Percentiles rank a stretch among this genome's conserved stretches.
Evolutionary conservation across 2,113 vertebrate genomes (phyloP).

Genomic region (Periophthalmodon schlosseri): DNA sequence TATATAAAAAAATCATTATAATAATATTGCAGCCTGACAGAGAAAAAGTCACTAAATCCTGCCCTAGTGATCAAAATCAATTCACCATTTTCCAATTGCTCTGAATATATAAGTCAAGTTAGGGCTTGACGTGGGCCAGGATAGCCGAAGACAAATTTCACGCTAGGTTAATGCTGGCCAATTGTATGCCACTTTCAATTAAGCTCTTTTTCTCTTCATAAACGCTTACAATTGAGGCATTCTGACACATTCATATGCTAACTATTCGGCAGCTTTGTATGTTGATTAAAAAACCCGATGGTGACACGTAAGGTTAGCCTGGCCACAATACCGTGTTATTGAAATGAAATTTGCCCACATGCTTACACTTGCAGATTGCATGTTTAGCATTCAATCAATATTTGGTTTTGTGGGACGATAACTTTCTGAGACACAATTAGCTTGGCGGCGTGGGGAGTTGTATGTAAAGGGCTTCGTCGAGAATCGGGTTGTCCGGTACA

Average conservation of each 20-base stretch:
- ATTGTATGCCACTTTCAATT: constrained; percentile 77
- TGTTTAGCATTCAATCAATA: constrained; percentile 76
- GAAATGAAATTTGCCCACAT: constrained; percentile 70
- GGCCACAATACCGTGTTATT: constrained; percentile 31
- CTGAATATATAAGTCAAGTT: constrained; percentile 51
- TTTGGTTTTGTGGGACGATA: constrained; percentile 69
- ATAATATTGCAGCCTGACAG: not conserved
- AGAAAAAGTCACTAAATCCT: constrained; percentile 34
- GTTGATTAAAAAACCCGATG: constrained; percentile 55
- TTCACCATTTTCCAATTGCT: constrained; percentile 54
- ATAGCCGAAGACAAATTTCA: constrained; percentile 72
- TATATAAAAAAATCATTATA: not conserved
- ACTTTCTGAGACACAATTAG: constrained; percentile 75
- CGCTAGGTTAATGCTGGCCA: constrained; percentile 71
- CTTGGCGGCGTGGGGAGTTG: constrained; percentile 61
- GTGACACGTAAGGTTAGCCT: constrained; percentile 53
- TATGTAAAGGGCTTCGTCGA: constrained; percentile 72
- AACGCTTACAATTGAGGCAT: constrained; percentile 67
- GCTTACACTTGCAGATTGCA: constrained; percentile 57
- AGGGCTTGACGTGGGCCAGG: constrained; percentile 37
- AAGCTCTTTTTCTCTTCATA: constrained; percentile 62
- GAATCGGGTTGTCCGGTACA: constrained; percentile 78
- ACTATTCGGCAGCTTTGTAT: constrained; percentile 59
- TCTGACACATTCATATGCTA: constrained; percentile 56
- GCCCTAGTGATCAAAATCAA: constrained; percentile 61